Conservation (phyloP, 2,797 vertebrate species). For the Tapirus indicus region DNA sequence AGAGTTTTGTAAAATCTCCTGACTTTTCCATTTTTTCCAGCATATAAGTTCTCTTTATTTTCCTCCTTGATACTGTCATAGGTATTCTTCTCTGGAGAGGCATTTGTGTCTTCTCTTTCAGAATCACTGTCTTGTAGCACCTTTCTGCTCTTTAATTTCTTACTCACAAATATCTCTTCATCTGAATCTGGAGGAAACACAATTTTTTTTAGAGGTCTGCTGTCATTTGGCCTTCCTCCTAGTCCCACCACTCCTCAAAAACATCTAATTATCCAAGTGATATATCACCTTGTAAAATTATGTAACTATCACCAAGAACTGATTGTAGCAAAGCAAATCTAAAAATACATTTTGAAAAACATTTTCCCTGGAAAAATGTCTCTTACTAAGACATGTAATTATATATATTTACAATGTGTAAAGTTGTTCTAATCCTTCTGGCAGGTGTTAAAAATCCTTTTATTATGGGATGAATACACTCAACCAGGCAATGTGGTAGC, state of each 20-base stretch:
- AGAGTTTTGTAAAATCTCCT: slow-evolving; percentile 76
- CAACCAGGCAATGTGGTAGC: slow-evolving; percentile 58
- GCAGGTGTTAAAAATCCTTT: slow-evolving; percentile 71
- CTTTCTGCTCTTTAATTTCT: slow-evolving; percentile 90
- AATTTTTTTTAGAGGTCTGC: neutral
- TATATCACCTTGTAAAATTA: slow-evolving; percentile 38
- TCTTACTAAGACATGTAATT: slow-evolving; percentile 70
- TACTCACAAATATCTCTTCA: slow-evolving; percentile 91
- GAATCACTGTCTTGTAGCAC: slow-evolving; percentile 95
- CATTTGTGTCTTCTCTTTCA: slow-evolving; percentile 86
- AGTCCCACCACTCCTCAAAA: neutral
- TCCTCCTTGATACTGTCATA: slow-evolving; percentile 71
- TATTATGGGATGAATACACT: slow-evolving; percentile 66
- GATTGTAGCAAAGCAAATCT: slow-evolving; percentile 48
- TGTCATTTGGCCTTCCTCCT: slow-evolving; percentile 42
- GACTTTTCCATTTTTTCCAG: slow-evolving; percentile 69
- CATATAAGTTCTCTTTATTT: slow-evolving; percentile 71
- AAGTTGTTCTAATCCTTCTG: slow-evolving; percentile 72
- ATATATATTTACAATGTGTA: slow-evolving; percentile 68
- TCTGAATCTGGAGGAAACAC: slow-evolving; percentile 91
- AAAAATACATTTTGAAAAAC: slow-evolving; percentile 60
- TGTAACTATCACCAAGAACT: slow-evolving; percentile 60
- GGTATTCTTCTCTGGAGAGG: neutral
- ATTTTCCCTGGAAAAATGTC: slow-evolving; percentile 11
- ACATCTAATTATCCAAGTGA: slow-evolving; percentile 40